Evolutionary conservation across 2,113 vertebrate genomes (phyloP), one percentile per base, ranked within the genome.

Genomic region (Syngnathoides biaculeatus): DNA sequence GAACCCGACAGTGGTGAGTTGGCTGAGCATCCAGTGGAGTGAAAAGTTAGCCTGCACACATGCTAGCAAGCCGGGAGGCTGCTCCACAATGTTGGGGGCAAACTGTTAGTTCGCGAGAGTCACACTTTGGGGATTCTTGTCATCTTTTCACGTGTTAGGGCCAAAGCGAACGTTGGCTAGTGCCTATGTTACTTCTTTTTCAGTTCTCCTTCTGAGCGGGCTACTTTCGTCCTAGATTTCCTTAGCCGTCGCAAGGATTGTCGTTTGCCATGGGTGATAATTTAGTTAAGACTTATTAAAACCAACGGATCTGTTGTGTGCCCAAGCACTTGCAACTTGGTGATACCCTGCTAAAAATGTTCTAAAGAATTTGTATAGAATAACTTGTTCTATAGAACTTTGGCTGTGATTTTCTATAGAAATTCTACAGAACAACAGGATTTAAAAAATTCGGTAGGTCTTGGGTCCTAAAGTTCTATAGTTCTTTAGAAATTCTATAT

Each of bases 1-100:
- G 90, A 93, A 0, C 55, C 84, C 0, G 80, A 88, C 47, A 93
- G 87, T 9, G 93, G 93, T 94, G 82, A 92, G 90, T 82, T 67
- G 30, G 35, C 66, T 47, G 40, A 47, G 35, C 5, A 8, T 60
- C 58, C 5, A 30, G 19, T 22, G 40, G 19, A 22, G 35, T n/a
- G 35, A 61, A 24, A 62, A 43, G 59, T 15, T 8, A 62, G 60
- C 12, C 19, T 5, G 38, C 12, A 5, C 7, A 24, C 8, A 3
- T 13, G 13, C 53, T 63, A 60, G n/a, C 59, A 61, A 26, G 35
- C 65, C 72, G 48, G 35, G 14, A 3, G 1, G 27, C 19, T 39
- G 22, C n/a, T 13, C 8, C 9, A 42, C 8, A 39, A 30, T 42
- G 48, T 9, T 2, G 19, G 24, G 2, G 22, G 77, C 68, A 83